These are phyloP conservation scores for Pedetes capensis DNA, from an alignment of 2,113 vertebrate species.

Conservation along the genomic window DNA sequence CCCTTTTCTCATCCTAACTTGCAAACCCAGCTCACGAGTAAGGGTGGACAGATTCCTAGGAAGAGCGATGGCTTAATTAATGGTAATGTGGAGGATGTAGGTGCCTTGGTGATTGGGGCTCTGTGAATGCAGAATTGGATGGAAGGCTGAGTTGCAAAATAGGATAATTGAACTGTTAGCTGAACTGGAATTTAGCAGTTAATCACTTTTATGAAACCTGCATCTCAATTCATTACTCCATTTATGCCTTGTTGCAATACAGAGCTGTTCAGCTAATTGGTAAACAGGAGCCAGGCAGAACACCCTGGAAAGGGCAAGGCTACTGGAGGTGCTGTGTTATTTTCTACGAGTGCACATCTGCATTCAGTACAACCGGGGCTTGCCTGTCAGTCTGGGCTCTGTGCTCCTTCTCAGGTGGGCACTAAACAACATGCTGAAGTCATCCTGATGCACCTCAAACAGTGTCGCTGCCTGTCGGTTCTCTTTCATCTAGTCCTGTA, in stretches of 20 bases:
- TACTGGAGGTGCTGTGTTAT: not conserved
- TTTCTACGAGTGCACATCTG: not conserved
- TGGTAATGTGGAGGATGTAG: constrained; percentile 52
- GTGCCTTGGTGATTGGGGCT: constrained; percentile 47
- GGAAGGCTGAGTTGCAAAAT: constrained; percentile 68
- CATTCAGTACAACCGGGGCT: not conserved
- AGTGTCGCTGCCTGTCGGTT: not conserved
- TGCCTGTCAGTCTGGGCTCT: not conserved
- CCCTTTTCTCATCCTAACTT: not conserved
- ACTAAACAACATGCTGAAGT: not conserved
- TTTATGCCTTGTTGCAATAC: constrained; percentile 56
- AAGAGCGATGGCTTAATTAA: constrained; percentile 68
- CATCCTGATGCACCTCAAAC: accelerated
- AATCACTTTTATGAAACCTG: constrained; percentile 75
- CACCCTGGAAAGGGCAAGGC: constrained; percentile 24
- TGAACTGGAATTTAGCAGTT: constrained; percentile 72
- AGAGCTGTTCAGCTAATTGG: constrained; percentile 51
- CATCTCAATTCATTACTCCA: constrained; percentile 70
- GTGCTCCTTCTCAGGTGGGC: not conserved
- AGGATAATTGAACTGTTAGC: constrained; percentile 75
- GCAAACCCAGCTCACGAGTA: not conserved
- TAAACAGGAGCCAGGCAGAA: constrained; percentile 47
- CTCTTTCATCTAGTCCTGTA: not conserved
- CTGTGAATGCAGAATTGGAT: constrained; percentile 51
- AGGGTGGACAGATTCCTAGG: constrained; percentile 55